Base-by-base conservation (phyloP, 2,888 invertebrate species). In the Metalampra italica region DNA sequence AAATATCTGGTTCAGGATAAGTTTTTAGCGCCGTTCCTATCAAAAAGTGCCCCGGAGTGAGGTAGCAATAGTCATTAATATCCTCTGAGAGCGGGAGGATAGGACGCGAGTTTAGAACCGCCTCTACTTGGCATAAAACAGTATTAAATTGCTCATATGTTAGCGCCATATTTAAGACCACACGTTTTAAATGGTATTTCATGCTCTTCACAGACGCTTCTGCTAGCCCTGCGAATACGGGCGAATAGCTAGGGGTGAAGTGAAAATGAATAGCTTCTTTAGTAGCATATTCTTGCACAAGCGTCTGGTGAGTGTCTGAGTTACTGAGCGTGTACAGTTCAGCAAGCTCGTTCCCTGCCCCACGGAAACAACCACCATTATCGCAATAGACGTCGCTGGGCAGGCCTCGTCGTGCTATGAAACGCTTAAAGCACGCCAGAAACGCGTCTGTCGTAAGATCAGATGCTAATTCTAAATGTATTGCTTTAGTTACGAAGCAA, bases 101-200 rank as follows among this genome's bases (percentile, higher is more conserved):
- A n/a, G 56, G 56, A 9, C 56, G 29, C 9, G 54, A 54, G 14
- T 56, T 56, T 15, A 56, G 36, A 11, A 54, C 38, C 0, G 46
- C 53, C 32, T 57, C 57, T 29, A 55, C 54, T 45, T 57, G 47
- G 40, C n/a, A n/a, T 12, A 57, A 30, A 2, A 57, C 44, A 2
- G 57, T 55, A 15, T 39, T 37, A 1, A 54, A 14, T 22, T 54
- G 47, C 47, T 55, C 55, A 45, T 48, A 57, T 0, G 52, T 50
- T 9, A 53, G 32, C 12, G 36, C 1, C 15, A 3, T 9, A 0
- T 29, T 40, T 45, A 40, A 11, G n/a, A 52, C 1, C 8, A 44
- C 12, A 7, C 49, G 22, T 15, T 46, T 48, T 11, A 36, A 45
- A 15, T 50, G 53, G 15, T 37, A 37, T 36, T 49, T 45, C 34